A percentile compares a stretch with the other conserved stretches of the same genome.
phyloP scores from a whole-genome alignment of 2,113 vertebrate species.

The Muntiacus reevesi region DNA sequence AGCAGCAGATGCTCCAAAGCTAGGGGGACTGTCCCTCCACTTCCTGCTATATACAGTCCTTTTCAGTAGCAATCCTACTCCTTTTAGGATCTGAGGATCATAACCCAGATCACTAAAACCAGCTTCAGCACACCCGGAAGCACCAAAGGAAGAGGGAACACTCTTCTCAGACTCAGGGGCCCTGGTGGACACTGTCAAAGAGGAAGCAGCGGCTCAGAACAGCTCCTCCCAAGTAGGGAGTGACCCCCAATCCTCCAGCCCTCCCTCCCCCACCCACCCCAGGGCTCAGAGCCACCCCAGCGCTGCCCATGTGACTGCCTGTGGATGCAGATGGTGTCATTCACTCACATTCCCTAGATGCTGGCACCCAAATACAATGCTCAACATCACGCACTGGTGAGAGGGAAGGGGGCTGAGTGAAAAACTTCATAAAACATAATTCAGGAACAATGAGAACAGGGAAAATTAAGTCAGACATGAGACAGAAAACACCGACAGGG shows the following conservation, averaged over 20 bases:
- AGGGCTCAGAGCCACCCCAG: neutral
- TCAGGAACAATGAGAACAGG: neutral
- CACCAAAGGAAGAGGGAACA: neutral
- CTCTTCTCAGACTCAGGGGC: neutral
- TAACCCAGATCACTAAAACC: neutral
- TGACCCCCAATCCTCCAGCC: neutral
- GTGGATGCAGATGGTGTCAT: neutral
- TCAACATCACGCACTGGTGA: neutral
- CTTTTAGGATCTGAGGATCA: neutral
- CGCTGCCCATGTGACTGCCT: neutral
- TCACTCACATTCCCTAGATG: neutral
- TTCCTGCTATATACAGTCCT: neutral
- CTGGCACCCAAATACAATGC: neutral
- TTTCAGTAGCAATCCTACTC: neutral
- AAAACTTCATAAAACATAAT: neutral
- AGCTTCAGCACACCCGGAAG: neutral
- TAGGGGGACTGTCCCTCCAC: neutral
- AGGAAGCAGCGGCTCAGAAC: neutral
- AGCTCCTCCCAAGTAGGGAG: neutral
- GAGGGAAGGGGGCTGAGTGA: neutral
- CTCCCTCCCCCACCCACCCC: fast-evolving
- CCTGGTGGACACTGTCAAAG: neutral
- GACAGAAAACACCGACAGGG: neutral
- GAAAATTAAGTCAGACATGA: neutral
- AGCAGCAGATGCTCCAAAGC: neutral